Conservation (phyloP, 2,113 vertebrate genomes). For the Loxodonta africana region DNA sequence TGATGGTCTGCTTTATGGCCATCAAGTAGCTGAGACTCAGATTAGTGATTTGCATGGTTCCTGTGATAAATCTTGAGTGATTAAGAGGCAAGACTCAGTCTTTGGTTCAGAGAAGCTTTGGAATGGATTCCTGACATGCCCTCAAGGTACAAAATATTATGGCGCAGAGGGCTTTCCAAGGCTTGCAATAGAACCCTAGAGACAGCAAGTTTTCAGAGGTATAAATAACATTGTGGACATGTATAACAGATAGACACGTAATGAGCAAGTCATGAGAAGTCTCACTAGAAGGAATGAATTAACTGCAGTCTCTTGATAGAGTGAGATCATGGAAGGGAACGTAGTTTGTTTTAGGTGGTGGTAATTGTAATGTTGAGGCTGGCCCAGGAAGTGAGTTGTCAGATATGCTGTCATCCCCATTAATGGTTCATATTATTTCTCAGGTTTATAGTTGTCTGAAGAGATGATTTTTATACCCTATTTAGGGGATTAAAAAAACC, state of each 20-base stretch:
- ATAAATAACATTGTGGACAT: constrained; percentile 55
- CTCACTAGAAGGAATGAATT: constrained; percentile 68
- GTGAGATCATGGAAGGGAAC: constrained; percentile 58
- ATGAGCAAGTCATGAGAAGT: constrained; percentile 55
- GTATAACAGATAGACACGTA: background rate
- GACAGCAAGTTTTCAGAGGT: constrained; percentile 44
- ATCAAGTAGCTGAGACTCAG: background rate
- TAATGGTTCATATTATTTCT: background rate
- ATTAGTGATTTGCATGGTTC: background rate
- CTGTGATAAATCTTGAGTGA: constrained; percentile 3
- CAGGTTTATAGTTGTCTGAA: background rate
- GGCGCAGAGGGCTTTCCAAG: background rate
- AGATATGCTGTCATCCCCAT: background rate
- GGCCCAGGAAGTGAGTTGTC: constrained; percentile 47
- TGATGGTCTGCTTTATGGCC: background rate
- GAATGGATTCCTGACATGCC: background rate
- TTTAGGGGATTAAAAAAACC: background rate
- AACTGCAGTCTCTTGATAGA: constrained; percentile 48
- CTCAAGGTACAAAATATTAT: constrained; percentile 3
- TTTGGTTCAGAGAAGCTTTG: constrained; percentile 55
- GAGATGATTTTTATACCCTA: background rate
- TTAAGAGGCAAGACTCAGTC: background rate
- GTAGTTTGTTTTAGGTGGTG: constrained; percentile 25
- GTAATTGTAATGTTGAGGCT: constrained; percentile 42
- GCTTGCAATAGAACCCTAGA: background rate